phyloP scores from a whole-genome alignment of 2,888 invertebrate genomes.

The Caenorhabditis angaria region DNA sequence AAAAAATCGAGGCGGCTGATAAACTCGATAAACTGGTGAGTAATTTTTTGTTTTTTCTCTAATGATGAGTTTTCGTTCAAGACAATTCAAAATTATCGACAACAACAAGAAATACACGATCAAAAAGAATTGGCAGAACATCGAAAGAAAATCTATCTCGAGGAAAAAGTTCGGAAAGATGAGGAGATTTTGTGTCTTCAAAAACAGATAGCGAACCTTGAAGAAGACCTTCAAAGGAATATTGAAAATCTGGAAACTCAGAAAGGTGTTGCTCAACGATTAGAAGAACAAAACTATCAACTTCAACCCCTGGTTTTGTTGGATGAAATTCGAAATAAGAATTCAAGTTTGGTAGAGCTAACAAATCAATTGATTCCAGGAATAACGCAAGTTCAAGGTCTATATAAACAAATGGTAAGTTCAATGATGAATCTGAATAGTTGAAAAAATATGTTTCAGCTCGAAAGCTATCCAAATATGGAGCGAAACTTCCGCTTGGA shows the following conservation, averaged over 20 bases:
- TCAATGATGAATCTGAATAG: neutral
- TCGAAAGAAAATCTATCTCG: conserved; percentile 44
- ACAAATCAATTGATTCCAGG: conserved; percentile 21
- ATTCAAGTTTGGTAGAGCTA: conserved; percentile 18
- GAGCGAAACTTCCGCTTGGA: conserved; percentile 17
- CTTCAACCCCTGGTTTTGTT: conserved; percentile 39
- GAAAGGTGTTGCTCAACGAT: conserved; percentile 32
- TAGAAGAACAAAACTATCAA: conserved; percentile 41
- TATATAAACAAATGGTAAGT: conserved; percentile 39
- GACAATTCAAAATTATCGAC: conserved; percentile 47
- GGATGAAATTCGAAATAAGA: conserved; percentile 34
- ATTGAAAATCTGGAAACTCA: conserved; percentile 43
- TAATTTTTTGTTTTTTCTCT: no score
- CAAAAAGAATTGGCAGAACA: conserved; percentile 52
- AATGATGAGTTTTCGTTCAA: no score
- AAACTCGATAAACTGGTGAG: conserved; percentile 30
- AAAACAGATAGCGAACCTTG: conserved; percentile 33
- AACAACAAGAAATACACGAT: conserved; percentile 45
- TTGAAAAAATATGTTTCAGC: conserved; percentile 10
- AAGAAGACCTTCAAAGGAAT: conserved; percentile 38
- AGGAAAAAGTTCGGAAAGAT: conserved; percentile 37
- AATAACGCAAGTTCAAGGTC: conserved; percentile 14
- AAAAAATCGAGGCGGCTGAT: conserved; percentile 31
- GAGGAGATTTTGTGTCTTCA: conserved; percentile 42
- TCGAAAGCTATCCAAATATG: conserved; percentile 32